Base-by-base conservation (phyloP, 92 coral and sea anemone species). In the Actinernus sp. region DNA sequence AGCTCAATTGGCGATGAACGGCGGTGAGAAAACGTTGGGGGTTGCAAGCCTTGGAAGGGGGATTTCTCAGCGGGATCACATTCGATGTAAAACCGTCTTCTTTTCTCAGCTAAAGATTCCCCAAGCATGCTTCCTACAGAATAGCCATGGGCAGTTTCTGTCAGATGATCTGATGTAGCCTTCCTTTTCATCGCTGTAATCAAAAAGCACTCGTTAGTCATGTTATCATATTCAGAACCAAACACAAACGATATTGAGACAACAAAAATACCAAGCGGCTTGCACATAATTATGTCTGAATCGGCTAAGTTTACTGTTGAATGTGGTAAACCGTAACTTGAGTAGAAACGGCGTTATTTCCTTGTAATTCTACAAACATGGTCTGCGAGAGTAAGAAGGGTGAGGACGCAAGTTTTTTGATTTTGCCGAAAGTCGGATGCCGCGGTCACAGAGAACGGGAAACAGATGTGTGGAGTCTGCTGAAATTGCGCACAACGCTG, bases 1-100 rank as follows among this genome's bases (percentile, higher is more conserved):
- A 94, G 94, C 74, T 94, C 98, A 21, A 92, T 91, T 4, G 93
- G 86, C 39, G 97, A 80, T 3, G 96, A 84, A 2, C 98, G 97
- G 1, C 97, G 75, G 23, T 84, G 98, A 0, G 92, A 64, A 41
- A 68, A 63, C 4, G 88, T 45, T 6, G 83, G 55, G 0, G 73
- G 74, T 11, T 65, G 88, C 13, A 66, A 63, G 26, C 27, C 29
- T 10, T 76, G 59, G 16, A 89, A 50, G 2, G 91, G 32, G 13
- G 88, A 58, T 47, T 89, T 89, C 52, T 89, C 91, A 38, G 87
- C 21, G n/a, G 78, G 78, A 23, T 89, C 96, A 52, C 81, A 87
- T 31, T 93, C 98, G 20, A 80, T 53, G 14, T 72, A 76, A 49
- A 57, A 69, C 24, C 75, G 39, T 39, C 97, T 80, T 33, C 89